Evolutionary conservation across 2,797 vertebrate genomes (phyloP).

Genomic region (Characodon lateralis): DNA sequence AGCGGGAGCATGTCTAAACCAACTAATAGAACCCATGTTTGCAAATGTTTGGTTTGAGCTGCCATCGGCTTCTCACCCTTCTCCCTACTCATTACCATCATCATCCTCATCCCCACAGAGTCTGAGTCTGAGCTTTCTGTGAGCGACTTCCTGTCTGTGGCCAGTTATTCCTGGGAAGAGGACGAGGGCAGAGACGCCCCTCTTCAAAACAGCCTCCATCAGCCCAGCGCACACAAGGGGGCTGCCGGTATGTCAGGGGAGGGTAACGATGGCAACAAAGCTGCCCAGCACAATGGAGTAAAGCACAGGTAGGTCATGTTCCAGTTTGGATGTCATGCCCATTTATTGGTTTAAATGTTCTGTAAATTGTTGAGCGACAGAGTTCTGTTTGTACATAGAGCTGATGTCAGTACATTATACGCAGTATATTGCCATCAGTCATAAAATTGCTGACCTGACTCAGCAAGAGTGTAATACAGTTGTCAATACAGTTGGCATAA

Average conservation of each 20-base stretch:
- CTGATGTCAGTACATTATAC: neutral
- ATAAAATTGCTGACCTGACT: conserved; percentile 24
- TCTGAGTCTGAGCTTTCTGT: conserved; percentile 88
- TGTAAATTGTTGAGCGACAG: conserved; percentile 8
- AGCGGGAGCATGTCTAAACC: conserved; percentile 17
- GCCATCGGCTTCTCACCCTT: conserved; percentile 33
- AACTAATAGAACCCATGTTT: conserved; percentile 17
- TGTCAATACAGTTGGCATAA: conserved; percentile 50
- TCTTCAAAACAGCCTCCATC: conserved; percentile 62
- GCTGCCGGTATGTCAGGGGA: conserved; percentile 86
- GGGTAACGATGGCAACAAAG: conserved; percentile 85
- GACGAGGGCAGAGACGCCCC: conserved; percentile 77
- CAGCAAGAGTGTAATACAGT: conserved; percentile 15
- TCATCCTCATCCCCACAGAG: conserved; percentile 77
- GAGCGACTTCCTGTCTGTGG: conserved; percentile 88
- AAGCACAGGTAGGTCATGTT: conserved; percentile 89
- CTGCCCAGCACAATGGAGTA: conserved; percentile 88
- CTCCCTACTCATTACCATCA: conserved; percentile 17
- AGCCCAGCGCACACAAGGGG: conserved; percentile 61
- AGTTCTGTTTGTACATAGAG: conserved; percentile 1
- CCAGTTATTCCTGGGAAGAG: conserved; percentile 81
- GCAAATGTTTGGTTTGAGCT: conserved; percentile 56
- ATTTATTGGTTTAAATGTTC: conserved; percentile 47
- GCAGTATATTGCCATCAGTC: neutral
- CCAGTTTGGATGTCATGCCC: conserved; percentile 60